phyloP scores from a whole-genome alignment of 1,140 invertebrate genomes.

The Theocolax elegans region DNA sequence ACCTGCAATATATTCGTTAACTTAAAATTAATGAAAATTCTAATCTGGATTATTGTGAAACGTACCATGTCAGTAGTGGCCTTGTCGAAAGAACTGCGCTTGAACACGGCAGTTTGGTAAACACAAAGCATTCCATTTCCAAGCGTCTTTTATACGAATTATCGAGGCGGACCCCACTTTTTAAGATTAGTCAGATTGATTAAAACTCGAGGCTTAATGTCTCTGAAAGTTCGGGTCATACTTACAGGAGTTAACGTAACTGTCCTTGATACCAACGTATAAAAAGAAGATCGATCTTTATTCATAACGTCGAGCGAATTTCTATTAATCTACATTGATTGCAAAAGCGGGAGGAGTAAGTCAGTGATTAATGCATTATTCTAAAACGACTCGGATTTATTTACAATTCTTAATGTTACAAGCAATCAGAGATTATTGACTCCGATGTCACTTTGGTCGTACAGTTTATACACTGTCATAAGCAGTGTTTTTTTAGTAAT shows the following conservation, averaged over 20 bases:
- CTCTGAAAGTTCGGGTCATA: too few relatives aligned
- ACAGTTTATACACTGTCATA: background rate
- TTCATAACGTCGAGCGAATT: too few relatives aligned
- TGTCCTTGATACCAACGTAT: too few relatives aligned
- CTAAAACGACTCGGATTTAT: constrained; percentile 22
- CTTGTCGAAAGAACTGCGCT: background rate
- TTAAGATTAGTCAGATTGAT: background rate
- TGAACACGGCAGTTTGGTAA: background rate
- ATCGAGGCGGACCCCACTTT: constrained; percentile 6
- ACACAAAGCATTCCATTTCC: background rate
- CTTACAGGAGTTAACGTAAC: too few relatives aligned
- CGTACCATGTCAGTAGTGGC: too few relatives aligned
- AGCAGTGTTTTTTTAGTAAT: background rate
- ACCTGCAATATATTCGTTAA: constrained; percentile 1
- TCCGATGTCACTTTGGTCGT: constrained; percentile 23
- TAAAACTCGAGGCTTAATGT: too few relatives aligned
- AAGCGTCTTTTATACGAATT: constrained; percentile 16
- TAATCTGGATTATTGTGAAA: background rate
- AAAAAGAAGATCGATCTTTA: too few relatives aligned
- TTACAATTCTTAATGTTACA: constrained; percentile 23
- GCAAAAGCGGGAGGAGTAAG: background rate
- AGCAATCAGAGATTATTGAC: constrained; percentile 2
- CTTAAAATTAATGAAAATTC: background rate
- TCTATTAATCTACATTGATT: background rate
- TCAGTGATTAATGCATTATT: background rate